Conservation (phyloP, 2,797 vertebrate species). For the Anas bernieri region DNA sequence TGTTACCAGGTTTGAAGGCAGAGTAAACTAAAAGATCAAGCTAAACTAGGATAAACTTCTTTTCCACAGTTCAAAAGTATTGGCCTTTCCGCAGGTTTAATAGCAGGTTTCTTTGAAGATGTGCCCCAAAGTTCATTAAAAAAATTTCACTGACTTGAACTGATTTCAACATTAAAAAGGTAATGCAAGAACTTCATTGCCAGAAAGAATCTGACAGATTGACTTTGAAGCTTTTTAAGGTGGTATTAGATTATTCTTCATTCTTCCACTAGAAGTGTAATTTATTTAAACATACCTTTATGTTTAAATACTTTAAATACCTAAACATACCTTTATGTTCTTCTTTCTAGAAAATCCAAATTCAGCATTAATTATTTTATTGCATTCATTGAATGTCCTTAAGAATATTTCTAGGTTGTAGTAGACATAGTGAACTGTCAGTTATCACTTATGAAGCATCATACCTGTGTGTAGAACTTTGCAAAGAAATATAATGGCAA, state of each 20-base stretch:
- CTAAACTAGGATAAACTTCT: conserved; percentile 79
- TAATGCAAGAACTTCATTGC: conserved; percentile 73
- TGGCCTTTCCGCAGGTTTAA: conserved; percentile 73
- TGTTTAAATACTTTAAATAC: background rate
- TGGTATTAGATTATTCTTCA: conserved; percentile 76
- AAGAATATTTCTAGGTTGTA: background rate
- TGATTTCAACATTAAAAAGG: conserved; percentile 82
- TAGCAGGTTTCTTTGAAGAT: conserved; percentile 85
- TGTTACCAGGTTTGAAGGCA: conserved; percentile 79
- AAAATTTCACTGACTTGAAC: conserved; percentile 84
- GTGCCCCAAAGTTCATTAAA: conserved; percentile 87
- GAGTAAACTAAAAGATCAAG: conserved; percentile 74
- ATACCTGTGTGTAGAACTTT: background rate
- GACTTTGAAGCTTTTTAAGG: conserved; percentile 81
- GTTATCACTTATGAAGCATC: background rate
- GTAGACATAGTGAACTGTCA: background rate
- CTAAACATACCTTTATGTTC: background rate
- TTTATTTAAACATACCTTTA: background rate
- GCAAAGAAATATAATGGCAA: background rate
- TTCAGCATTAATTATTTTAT: background rate
- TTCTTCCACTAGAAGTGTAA: conserved; percentile 60
- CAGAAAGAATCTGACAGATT: conserved; percentile 75
- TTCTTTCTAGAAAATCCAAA: background rate
- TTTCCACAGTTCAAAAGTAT: conserved; percentile 79
- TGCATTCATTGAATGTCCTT: background rate